Conservation (phyloP, 2,888 invertebrate genomes). For the Parthenolecanium corni region DNA sequence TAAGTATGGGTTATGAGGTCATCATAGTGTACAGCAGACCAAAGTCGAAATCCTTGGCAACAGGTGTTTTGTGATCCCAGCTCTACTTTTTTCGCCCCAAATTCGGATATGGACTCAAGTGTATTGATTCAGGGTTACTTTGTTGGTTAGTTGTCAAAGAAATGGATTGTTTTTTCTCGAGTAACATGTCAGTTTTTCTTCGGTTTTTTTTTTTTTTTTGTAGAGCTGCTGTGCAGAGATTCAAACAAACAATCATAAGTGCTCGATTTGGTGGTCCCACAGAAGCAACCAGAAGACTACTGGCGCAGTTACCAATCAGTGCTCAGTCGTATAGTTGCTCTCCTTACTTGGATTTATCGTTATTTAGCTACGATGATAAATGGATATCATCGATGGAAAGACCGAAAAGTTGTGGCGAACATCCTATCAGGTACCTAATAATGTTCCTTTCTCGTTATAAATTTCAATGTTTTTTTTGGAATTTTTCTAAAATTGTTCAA, state of each 20-base stretch:
- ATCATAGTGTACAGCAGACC: too few relatives aligned
- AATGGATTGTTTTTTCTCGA: too few relatives aligned
- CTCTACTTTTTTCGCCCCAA: too few relatives aligned
- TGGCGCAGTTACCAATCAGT: conserved; percentile 85
- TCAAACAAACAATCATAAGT: conserved; percentile 78
- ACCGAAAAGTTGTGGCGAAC: conserved; percentile 84
- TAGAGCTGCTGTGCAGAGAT: conserved; percentile 44
- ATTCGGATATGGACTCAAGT: too few relatives aligned
- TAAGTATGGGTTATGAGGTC: too few relatives aligned
- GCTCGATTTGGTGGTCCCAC: conserved; percentile 80
- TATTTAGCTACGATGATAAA: conserved; percentile 92
- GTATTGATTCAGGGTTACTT: too few relatives aligned
- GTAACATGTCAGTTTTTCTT: not conserved
- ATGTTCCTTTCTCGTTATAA: too few relatives aligned
- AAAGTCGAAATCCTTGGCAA: too few relatives aligned
- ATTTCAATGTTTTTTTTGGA: too few relatives aligned
- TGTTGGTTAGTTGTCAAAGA: too few relatives aligned
- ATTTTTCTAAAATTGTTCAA: too few relatives aligned
- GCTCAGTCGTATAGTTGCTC: conserved; percentile 88
- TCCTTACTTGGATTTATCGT: conserved; percentile 79
- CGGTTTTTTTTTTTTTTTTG: conserved; percentile 2
- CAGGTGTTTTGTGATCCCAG: too few relatives aligned
- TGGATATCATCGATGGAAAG: conserved; percentile 92
- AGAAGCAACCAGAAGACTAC: conserved; percentile 76
- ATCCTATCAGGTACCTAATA: conserved; percentile 86